A percentile compares a stretch with the other conserved stretches of the same genome.
phyloP scores from a whole-genome alignment of 2,113 vertebrate species.

The Forbesichthys agassizii region DNA sequence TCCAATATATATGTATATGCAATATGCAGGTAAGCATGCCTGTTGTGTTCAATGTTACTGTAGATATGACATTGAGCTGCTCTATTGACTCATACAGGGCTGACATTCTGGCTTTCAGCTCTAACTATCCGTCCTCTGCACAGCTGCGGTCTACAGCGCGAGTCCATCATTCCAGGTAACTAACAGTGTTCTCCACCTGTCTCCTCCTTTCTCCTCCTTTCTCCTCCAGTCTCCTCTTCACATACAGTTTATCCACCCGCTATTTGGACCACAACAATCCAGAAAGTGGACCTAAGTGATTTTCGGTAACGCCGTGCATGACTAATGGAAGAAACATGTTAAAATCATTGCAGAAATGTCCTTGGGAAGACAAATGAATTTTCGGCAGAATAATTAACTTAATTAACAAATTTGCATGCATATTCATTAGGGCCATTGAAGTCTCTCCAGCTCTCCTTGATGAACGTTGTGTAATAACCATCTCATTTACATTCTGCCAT shows the following conservation, averaged over 20 bases:
- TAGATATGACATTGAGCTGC: constrained; percentile 43
- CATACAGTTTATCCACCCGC: constrained; percentile 40
- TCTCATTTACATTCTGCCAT: constrained; percentile 99
- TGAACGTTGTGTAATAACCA: constrained; percentile 99
- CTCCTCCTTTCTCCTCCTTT: constrained; percentile 31
- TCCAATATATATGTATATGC: no score
- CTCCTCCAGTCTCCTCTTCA: neutral
- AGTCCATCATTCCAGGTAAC: constrained; percentile 45
- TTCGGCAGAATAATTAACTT: constrained; percentile 99
- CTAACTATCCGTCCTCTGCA: constrained; percentile 64
- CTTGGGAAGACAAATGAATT: constrained; percentile 99
- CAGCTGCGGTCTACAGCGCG: constrained; percentile 64
- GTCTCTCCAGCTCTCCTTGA: constrained; percentile 99
- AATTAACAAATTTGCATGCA: constrained; percentile 99
- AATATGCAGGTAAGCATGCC: no score
- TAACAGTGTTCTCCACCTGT: constrained; percentile 53
- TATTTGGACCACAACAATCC: constrained; percentile 74
- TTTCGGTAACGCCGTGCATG: constrained; percentile 95
- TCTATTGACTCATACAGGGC: constrained; percentile 58
- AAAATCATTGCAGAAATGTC: constrained; percentile 99
- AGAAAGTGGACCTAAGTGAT: constrained; percentile 95
- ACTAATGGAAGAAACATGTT: constrained; percentile 99
- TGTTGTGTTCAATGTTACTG: constrained; percentile 17
- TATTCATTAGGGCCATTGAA: constrained; percentile 99
- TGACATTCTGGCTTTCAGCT: constrained; percentile 57